Percentiles rank a stretch among this genome's conserved stretches.
Conservation (phyloP, 2,888 invertebrate genomes). For the Adineta ricciae region DNA sequence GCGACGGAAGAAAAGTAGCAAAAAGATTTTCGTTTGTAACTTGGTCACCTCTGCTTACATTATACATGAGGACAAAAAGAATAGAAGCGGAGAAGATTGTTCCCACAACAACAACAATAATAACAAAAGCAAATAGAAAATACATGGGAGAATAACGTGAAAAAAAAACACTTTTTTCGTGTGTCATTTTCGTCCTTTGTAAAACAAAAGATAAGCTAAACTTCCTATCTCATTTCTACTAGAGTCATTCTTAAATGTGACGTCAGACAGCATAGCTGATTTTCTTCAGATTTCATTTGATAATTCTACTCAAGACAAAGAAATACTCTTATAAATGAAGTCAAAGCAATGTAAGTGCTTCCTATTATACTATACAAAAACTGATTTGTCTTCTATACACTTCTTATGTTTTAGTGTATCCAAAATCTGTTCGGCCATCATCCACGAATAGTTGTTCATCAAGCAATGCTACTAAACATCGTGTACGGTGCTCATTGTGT, state of each 20-base stretch:
- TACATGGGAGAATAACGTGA: background rate
- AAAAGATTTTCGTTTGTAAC: background rate
- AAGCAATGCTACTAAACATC: background rate
- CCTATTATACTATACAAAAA: background rate
- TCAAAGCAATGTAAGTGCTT: background rate
- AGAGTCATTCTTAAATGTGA: too few species aligned
- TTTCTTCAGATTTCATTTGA: background rate
- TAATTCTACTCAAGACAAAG: background rate
- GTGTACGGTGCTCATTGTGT: conserved; percentile 14
- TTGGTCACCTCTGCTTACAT: background rate
- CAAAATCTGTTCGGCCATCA: background rate
- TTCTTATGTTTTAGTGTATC: background rate
- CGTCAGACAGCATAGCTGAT: background rate
- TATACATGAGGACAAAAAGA: background rate
- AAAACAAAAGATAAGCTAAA: background rate
- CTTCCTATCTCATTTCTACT: background rate
- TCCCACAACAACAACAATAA: background rate
- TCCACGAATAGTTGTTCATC: background rate
- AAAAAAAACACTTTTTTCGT: background rate
- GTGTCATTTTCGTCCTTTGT: background rate
- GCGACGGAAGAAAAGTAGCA: background rate
- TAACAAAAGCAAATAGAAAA: background rate
- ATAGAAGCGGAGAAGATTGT: background rate
- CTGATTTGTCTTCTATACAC: background rate
- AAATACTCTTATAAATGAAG: background rate